Conservation (phyloP, 2,797 vertebrate genomes). For the Megalops cyprinoides region DNA sequence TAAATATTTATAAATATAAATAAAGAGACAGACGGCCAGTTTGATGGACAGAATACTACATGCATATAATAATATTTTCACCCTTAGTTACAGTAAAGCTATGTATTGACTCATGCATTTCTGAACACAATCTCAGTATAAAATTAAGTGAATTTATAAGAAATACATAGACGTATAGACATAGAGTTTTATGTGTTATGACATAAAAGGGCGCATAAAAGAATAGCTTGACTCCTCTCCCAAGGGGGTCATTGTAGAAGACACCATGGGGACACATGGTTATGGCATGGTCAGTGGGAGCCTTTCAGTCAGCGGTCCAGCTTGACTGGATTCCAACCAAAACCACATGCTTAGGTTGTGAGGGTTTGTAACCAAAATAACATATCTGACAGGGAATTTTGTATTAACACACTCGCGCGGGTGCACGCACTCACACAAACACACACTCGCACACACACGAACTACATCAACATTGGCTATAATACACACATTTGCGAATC, state of each 20-base stretch:
- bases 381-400: neutral
- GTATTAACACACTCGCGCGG: neutral
- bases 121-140: neutral
- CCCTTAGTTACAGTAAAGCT: neutral
- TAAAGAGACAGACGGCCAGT: too few relatives aligned
- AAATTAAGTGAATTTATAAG: neutral
- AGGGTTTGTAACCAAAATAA: neutral
- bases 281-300: conserved; percentile 48
- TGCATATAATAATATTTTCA: too few relatives aligned
- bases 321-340: neutral
- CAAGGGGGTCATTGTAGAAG: conserved; percentile 51
- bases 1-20: too few relatives aligned
- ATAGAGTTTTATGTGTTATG: too few relatives aligned
- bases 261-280: conserved; percentile 59
- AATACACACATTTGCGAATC: neutral
- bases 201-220: too few relatives aligned
- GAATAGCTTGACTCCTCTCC: conserved; percentile 54
- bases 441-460: neutral
- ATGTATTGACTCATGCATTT: neutral
- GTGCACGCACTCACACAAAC: neutral
- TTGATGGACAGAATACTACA: too few relatives aligned
- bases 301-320: neutral
- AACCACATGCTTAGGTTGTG: neutral
- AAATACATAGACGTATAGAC: too few relatives aligned
- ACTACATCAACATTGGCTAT: too few relatives aligned